These are phyloP conservation scores for Pollachius pollachius DNA, from an alignment of 2,113 vertebrate species.

Conservation along the genomic window DNA sequence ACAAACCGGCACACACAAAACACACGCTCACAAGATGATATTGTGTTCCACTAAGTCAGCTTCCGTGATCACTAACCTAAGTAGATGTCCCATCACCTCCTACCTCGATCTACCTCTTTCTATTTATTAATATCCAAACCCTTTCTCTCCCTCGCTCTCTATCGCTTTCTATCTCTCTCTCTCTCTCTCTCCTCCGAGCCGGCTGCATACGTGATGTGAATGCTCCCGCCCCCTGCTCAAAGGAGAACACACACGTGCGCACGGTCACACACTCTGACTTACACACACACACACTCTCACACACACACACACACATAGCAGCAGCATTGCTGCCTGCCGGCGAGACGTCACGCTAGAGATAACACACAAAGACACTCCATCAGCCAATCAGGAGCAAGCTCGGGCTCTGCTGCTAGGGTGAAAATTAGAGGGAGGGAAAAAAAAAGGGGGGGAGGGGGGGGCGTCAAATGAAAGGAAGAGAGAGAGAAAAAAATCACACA, in stretches of 20 bases:
- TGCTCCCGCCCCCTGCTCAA: conserved; percentile 27
- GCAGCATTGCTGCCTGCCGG: conserved; percentile 33
- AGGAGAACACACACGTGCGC: conserved; percentile 41
- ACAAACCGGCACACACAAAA: conserved; percentile 25
- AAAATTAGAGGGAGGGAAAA: conserved; percentile 40
- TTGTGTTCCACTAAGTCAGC: conserved; percentile 57
- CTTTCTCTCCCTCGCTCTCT: too few species aligned
- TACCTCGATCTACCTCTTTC: conserved; percentile 25
- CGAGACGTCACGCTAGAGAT: conserved; percentile 74
- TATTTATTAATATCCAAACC: not conserved
- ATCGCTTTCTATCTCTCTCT: conserved; percentile 8
- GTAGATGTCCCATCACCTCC: conserved; percentile 34
- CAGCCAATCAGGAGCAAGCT: conserved; percentile 69
- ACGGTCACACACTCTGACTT: conserved; percentile 19
- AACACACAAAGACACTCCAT: conserved; percentile 70
- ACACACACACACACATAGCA: conserved; percentile 24
- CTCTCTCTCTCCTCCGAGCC: conserved; percentile 36
- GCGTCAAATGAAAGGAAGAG: conserved; percentile 3
- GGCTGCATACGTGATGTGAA: conserved; percentile 66
- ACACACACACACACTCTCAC: conserved; percentile 38
- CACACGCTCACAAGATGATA: conserved; percentile 11
- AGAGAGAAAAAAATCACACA: conserved; percentile 21
- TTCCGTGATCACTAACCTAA: conserved; percentile 62
- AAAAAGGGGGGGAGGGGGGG: conserved; percentile 5
- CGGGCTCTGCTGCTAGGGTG: conserved; percentile 78